Evolutionary conservation across 2,113 vertebrate genomes (phyloP).

Genomic region (Orycteropus afer): DNA sequence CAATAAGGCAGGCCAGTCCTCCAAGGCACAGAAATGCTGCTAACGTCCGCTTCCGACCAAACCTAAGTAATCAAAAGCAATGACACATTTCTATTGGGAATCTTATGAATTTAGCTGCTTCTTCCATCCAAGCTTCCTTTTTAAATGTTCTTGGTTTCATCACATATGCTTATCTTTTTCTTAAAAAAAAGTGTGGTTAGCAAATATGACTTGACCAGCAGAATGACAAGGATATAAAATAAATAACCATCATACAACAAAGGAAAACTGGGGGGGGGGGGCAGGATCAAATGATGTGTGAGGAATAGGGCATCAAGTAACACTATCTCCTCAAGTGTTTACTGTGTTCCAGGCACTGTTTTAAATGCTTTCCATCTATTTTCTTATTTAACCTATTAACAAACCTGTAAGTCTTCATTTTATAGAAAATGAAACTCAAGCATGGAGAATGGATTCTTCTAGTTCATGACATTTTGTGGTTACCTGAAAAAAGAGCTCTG

Average conservation of each 20-base stretch:
- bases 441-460: neutral
- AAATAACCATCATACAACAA: neutral
- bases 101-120: neutral
- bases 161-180: neutral
- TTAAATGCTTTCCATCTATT: neutral
- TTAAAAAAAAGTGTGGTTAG: neutral
- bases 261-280: neutral
- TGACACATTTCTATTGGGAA: neutral
- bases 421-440: neutral
- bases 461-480: neutral
- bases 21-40: constrained; percentile 86
- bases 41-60: constrained; percentile 87
- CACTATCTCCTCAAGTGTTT: neutral
- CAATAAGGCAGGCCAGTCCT: constrained; percentile 87
- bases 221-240: neutral
- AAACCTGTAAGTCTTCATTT: neutral
- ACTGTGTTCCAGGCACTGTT: neutral
- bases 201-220: neutral
- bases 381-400: neutral
- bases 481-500: neutral
- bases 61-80: constrained; percentile 78
- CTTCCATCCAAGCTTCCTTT: neutral
- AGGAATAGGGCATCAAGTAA: neutral
- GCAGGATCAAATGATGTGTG: neutral
- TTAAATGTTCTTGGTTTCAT: neutral